These are phyloP conservation scores for Drosophila seguyi DNA, from an alignment of 1,140 invertebrate genomes.

Conservation along the genomic window DNA sequence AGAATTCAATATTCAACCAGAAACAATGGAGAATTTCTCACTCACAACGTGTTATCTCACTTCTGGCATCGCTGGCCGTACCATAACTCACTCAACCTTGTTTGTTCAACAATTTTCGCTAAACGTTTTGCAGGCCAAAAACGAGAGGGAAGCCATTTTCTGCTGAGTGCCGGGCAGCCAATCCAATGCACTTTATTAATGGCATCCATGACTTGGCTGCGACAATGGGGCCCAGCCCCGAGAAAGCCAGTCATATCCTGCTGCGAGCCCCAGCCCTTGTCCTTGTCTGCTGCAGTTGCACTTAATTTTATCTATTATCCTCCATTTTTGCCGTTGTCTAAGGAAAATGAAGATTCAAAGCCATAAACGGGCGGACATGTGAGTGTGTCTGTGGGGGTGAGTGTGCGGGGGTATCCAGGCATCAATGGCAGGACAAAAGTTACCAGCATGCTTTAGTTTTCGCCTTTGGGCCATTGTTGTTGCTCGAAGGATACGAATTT, in stretches of 20 bases:
- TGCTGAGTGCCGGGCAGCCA: constrained; percentile 47
- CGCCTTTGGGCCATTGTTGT: constrained; percentile 24
- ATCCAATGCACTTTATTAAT: constrained; percentile 78
- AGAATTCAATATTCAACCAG: not conserved
- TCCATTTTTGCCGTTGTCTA: constrained; percentile 77
- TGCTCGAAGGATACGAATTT: constrained; percentile 37
- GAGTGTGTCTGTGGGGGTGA: constrained; percentile 24
- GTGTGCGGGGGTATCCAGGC: constrained; percentile 31
- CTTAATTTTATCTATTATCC: constrained; percentile 83
- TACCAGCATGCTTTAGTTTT: constrained; percentile 37
- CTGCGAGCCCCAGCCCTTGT: constrained; percentile 12
- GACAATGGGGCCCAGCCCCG: constrained; percentile 29
- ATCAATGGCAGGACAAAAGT: constrained; percentile 60
- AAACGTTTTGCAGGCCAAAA: constrained; percentile 45
- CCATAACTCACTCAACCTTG: constrained; percentile 22
- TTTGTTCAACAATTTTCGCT: constrained; percentile 48
- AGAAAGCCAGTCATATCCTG: constrained; percentile 18
- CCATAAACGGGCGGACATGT: constrained; percentile 53
- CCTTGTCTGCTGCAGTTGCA: constrained; percentile 76
- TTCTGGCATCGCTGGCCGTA: constrained; percentile 2
- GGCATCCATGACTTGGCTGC: constrained; percentile 55
- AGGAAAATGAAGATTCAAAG: constrained; percentile 81
- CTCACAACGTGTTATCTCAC: constrained; percentile 6
- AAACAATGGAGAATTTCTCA: constrained; percentile 2
- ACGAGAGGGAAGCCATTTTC: constrained; percentile 19